Base-by-base conservation (phyloP, 2,113 vertebrate species). In the Eolophus roseicapilla region DNA sequence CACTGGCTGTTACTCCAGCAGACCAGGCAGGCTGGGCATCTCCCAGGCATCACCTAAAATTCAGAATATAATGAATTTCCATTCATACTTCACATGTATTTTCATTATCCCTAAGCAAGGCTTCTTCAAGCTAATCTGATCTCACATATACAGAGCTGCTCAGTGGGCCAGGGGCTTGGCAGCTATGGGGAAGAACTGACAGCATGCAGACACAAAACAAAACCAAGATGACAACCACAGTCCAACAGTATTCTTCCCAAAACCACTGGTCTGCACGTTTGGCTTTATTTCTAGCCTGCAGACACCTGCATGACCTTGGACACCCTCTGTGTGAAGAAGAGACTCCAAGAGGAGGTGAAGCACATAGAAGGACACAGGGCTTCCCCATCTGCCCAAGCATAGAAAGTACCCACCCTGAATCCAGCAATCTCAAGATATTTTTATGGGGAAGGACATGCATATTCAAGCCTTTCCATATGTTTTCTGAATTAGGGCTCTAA, bases 341-440 rank as follows among this genome's bases (percentile, higher is more conserved):
- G 44, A 52, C 55, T 18, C 20, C 31, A 10, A 14, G 62, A 57
- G 13, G 62, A 57, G 13, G 20, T 5, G 55, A 57, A 37, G 53
- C 28, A 41, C 25, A 4, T 3, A 23, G 37, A 41, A 78, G 47
- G 28, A 74, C 43, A 41, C 0, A 1, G 65, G 47, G 44, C 43
- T 23, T 31, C 25, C 17, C 20, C 4, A 0, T 29, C 18, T 33
- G 77, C 25, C 1, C 0, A 9, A 57, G 67, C 73, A n/a, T 28
- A 24, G 21, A 31, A 82, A 63, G 9, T 29, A 46, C 37, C 1
- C 0, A 27, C 25, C 29, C 25, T 2, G 0, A 28, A 62, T 41
- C 18, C 41, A 3, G 0, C 0, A 2, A 25, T 14, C 41, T 57
- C 17, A 4, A 20, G 57, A 35, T 67, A 17, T 33, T 77, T 68